A percentile compares a stretch with the other conserved stretches of the same genome.
Evolutionary conservation across 1,140 invertebrate species (phyloP).

Genomic region (Drosophila azteca): DNA sequence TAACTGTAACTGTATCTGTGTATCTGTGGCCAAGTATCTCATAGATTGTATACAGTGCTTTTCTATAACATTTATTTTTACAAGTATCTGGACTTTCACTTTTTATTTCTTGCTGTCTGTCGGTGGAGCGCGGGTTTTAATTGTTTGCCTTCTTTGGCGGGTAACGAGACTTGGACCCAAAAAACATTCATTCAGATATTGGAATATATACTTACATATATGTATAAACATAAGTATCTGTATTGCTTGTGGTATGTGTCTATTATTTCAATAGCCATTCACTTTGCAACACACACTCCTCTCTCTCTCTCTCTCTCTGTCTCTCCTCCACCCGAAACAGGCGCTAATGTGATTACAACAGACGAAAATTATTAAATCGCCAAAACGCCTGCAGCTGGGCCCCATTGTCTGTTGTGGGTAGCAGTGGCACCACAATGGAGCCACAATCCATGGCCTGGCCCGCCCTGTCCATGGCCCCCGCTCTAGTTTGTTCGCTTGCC

Average conservation of each 20-base stretch:
- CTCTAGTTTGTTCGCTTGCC: constrained; percentile 51
- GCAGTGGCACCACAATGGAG: constrained; percentile 25
- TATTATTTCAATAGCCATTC: constrained; percentile 40
- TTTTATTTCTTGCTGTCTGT: constrained; percentile 45
- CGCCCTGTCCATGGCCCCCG: constrained; percentile 48
- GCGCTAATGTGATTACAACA: constrained; percentile 56
- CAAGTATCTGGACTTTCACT: constrained; percentile 70
- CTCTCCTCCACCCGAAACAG: background rate
- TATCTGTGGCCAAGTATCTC: constrained; percentile 37
- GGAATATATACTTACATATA: constrained; percentile 10
- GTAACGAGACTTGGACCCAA: constrained; percentile 14
- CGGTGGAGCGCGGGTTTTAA: constrained; percentile 48
- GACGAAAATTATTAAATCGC: constrained; percentile 42
- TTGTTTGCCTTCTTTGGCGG: constrained; percentile 49
- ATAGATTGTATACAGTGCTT: constrained; percentile 53
- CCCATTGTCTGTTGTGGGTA: constrained; percentile 47
- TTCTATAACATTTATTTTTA: constrained; percentile 57
- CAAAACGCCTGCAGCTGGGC: constrained; percentile 54
- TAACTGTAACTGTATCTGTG: background rate
- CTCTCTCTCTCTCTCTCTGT: background rate
- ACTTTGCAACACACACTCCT: constrained; percentile 14
- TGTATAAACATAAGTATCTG: constrained; percentile 4
- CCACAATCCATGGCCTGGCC: constrained; percentile 30
- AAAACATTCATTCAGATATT: constrained; percentile 13
- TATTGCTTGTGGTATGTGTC: constrained; percentile 3